These are phyloP conservation scores for Polydrusus pterygomalis DNA, from an alignment of 2,888 invertebrate genomes.

Conservation along the genomic window DNA sequence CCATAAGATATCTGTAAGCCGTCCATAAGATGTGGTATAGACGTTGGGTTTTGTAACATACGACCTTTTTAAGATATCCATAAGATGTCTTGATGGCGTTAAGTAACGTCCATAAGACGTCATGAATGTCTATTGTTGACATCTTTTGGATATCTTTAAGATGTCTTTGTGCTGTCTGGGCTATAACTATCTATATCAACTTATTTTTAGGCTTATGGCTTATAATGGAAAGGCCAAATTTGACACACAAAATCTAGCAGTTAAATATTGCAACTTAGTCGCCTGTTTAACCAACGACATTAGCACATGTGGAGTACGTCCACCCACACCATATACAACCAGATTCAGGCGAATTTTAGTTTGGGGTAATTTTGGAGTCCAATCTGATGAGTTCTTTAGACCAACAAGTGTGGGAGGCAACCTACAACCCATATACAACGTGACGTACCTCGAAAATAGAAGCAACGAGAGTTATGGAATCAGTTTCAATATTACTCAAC, in stretches of 20 bases:
- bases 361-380: slow-evolving; percentile 46
- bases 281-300: slow-evolving; percentile 57
- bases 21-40: too few species aligned
- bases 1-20: too few species aligned
- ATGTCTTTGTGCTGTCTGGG: too few species aligned
- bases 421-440: slow-evolving; percentile 57
- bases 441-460: slow-evolving; percentile 52
- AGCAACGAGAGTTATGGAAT: slow-evolving; percentile 43
- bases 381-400: slow-evolving; percentile 54
- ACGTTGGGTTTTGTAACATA: too few species aligned
- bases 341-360: slow-evolving; percentile 58
- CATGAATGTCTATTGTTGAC: too few species aligned
- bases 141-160: too few species aligned
- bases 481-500: slow-evolving; percentile 45
- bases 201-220: slow-evolving; percentile 56
- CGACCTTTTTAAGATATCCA: too few species aligned
- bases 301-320: slow-evolving; percentile 58
- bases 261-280: slow-evolving; percentile 59
- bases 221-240: slow-evolving; percentile 55
- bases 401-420: slow-evolving; percentile 59
- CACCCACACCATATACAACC: slow-evolving; percentile 51
- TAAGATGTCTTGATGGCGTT: too few species aligned
- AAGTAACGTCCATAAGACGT: too few species aligned
- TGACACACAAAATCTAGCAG: slow-evolving; percentile 23
- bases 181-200: too few species aligned